Evolutionary conservation across 2,113 vertebrate species (phyloP).

Genomic region (Ciconia stormi): DNA sequence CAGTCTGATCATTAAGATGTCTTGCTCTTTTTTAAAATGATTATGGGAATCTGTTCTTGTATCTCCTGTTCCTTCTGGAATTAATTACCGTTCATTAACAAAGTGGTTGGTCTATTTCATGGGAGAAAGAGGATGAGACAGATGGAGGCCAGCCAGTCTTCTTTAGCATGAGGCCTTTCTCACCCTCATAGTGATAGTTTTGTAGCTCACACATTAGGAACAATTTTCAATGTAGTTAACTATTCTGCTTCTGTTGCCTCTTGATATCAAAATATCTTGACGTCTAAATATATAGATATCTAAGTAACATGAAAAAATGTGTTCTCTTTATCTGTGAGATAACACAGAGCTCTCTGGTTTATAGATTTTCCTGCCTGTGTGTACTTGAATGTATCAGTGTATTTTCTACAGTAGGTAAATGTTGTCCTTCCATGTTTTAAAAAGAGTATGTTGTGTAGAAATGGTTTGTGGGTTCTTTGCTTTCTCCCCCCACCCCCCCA

Average conservation of each 20-base stretch:
- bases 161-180: conserved; percentile 28
- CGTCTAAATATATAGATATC: neutral
- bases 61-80: conserved; percentile 20
- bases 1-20: neutral
- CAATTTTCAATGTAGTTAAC: neutral
- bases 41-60: neutral
- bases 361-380: neutral
- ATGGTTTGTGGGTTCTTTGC: neutral
- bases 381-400: neutral
- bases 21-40: neutral
- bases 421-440: neutral
- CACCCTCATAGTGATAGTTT: conserved; percentile 3
- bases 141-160: conserved; percentile 36
- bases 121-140: conserved; percentile 15
- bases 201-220: neutral
- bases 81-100: conserved; percentile 7
- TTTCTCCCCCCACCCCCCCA: fast-evolving
- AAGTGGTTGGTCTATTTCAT: conserved; percentile 26
- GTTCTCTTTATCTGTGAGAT: neutral
- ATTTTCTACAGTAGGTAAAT: neutral
- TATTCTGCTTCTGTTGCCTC: neutral
- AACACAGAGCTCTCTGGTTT: neutral
- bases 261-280: neutral
- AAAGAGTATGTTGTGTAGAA: neutral
- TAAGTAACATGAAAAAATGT: neutral